Evolutionary conservation across 2,113 vertebrate species (phyloP).

Genomic region (Arvicanthis niloticus): DNA sequence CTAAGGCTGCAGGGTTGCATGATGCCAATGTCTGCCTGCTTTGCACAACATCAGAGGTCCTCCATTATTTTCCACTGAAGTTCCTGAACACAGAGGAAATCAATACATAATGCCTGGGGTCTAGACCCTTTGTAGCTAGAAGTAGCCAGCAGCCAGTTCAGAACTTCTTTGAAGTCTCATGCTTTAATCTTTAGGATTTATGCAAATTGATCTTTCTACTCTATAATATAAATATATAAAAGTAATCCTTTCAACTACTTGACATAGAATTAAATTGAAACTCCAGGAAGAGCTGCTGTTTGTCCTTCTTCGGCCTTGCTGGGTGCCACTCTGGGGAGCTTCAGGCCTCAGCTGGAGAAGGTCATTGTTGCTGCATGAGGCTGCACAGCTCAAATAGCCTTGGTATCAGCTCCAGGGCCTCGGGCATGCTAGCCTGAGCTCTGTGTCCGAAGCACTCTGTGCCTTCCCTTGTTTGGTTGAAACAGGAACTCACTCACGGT

Average conservation of each 20-base stretch:
- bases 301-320: not conserved
- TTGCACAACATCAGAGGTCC: conserved; percentile 61
- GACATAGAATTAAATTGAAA: conserved; percentile 52
- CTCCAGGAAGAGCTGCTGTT: conserved; percentile 53
- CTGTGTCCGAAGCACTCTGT: not conserved
- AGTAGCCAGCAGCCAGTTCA: conserved; percentile 77
- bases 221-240: conserved; percentile 72
- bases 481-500: not conserved
- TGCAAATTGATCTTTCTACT: conserved; percentile 80
- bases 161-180: conserved; percentile 76
- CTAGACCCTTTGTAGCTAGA: conserved; percentile 79
- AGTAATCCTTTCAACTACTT: conserved; percentile 73
- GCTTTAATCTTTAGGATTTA: conserved; percentile 82
- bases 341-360: not conserved
- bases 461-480: not conserved
- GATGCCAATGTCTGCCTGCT: not conserved
- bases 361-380: not conserved
- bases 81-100: conserved; percentile 69
- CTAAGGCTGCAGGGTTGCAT: not conserved
- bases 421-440: not conserved
- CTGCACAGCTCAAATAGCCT: not conserved
- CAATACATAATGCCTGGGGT: conserved; percentile 63
- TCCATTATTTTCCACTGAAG: conserved; percentile 43
- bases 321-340: not conserved
- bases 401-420: not conserved